Evolutionary conservation across 1,140 invertebrate species (phyloP), one percentile per base, ranked within the genome.

Genomic region (Druon quercuslanigerum): DNA sequence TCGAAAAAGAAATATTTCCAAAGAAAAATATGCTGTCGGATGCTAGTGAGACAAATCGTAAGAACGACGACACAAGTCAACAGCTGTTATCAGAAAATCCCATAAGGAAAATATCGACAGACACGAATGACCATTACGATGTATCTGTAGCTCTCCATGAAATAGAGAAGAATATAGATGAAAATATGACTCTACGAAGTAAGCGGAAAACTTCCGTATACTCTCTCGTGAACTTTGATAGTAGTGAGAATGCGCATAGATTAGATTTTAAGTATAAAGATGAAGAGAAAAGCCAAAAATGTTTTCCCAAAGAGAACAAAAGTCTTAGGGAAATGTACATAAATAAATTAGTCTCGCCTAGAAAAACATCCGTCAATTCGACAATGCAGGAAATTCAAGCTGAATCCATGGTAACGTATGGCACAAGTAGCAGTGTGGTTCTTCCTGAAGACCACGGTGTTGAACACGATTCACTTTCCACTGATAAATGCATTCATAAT

Each of bases 1-100:
- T 82, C 75, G 87, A 90, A 86, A 85, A 90, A 85, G 85, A 88
- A 83, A 86, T 87, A 85, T 89, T 81, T 86, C 85, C 82, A 80
- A 85, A 89, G 51, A 85, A 76, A 83, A 86, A 77, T 84, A 85
- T 85, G 83, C 82, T 83, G 78, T 86, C 85, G 51, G 82, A 82
- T 46, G 86, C 82, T 71, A 60, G 74, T 66, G 82, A 81, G 71
- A 33, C 66, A n/a, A 82, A 40, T n/a, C 25, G 3, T 40, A 33
- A 81, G 75, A 82, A 84, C 9, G 78, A 85, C 76, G 82, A 79
- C 50, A 79, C 85, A 76, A 77, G 51, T 71, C 82, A 80, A 50
- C 84, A 83, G 71, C 75, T 79, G 54, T 73, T 82, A 71, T 60
- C 80, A 20, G 84, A 87, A 76, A 60, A 73, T 54, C 76, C 82